Conservation (phyloP, 2,888 invertebrate species). For the Andricus curvator region DNA sequence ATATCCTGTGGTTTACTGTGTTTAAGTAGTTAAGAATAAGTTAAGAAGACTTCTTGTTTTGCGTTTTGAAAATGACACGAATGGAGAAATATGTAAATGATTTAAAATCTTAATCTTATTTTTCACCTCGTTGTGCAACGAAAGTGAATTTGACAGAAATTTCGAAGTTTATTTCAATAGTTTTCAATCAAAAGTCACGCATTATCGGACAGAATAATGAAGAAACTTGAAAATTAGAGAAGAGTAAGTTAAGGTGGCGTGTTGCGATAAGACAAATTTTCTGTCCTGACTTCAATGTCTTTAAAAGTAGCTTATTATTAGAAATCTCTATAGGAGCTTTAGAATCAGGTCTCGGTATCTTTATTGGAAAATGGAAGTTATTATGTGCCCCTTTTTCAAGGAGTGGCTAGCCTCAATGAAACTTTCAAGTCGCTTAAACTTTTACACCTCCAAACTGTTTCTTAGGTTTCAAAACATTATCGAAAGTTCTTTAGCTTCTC, state of each 20-base stretch:
- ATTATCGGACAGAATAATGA: neutral
- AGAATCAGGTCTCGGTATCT: neutral
- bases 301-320: slow-evolving; percentile 3
- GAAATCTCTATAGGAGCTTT: neutral
- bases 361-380: neutral
- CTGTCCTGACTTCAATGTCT: neutral
- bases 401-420: neutral
- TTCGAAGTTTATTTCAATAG: neutral
- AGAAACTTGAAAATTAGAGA: neutral
- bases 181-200: neutral
- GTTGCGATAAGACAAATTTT: neutral
- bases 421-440: slow-evolving; percentile 3
- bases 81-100: neutral
- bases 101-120: neutral
- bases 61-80: no score
- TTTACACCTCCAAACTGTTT: neutral
- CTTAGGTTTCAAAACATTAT: neutral
- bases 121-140: neutral
- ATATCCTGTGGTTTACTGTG: no score
- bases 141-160: neutral
- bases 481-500: neutral
- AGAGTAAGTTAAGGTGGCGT: neutral
- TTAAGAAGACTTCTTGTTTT: no score
- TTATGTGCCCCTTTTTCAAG: neutral
- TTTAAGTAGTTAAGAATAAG: no score